These are phyloP conservation scores for Druceiella hillmani DNA, from an alignment of 2,888 invertebrate species.

Conservation along the genomic window DNA sequence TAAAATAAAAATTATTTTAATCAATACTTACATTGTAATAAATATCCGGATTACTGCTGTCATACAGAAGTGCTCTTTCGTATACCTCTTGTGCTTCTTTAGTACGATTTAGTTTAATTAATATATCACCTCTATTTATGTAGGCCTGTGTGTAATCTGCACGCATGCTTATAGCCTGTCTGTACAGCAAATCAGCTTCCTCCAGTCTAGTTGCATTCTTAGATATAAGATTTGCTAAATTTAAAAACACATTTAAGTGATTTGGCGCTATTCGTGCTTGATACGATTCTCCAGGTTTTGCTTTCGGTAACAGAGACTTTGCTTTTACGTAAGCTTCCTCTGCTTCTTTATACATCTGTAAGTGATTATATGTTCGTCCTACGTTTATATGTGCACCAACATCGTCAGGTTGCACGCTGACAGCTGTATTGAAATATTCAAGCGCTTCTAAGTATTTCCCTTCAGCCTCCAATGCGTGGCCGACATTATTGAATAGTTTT, in stretches of 20 bases:
- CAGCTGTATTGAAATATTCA: conserved; percentile 87
- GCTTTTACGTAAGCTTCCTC: conserved; percentile 90
- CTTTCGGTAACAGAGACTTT: conserved; percentile 83
- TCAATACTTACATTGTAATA: conserved; percentile 80
- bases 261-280: conserved; percentile 94
- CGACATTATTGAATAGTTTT: conserved; percentile 95
- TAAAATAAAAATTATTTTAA: conserved; percentile 3
- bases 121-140: conserved; percentile 93
- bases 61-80: conserved; percentile 86
- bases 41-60: conserved; percentile 90
- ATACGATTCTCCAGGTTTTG: conserved; percentile 90
- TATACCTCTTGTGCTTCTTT: conserved; percentile 94
- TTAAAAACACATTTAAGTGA: conserved; percentile 92
- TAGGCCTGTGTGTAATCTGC: conserved; percentile 95
- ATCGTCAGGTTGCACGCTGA: conserved; percentile 90
- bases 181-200: conserved; percentile 90
- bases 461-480: conserved; percentile 85
- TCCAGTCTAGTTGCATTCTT: conserved; percentile 86
- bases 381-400: conserved; percentile 97
- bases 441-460: conserved; percentile 70
- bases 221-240: conserved; percentile 90
- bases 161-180: conserved; percentile 96
- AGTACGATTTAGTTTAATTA: conserved; percentile 90
- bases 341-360: conserved; percentile 77
- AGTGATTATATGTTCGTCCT: conserved; percentile 88